Percentiles rank a stretch among this genome's conserved stretches.
phyloP scores from a whole-genome alignment of 2,113 vertebrate genomes.

The Campylomormyrus tamandua region DNA sequence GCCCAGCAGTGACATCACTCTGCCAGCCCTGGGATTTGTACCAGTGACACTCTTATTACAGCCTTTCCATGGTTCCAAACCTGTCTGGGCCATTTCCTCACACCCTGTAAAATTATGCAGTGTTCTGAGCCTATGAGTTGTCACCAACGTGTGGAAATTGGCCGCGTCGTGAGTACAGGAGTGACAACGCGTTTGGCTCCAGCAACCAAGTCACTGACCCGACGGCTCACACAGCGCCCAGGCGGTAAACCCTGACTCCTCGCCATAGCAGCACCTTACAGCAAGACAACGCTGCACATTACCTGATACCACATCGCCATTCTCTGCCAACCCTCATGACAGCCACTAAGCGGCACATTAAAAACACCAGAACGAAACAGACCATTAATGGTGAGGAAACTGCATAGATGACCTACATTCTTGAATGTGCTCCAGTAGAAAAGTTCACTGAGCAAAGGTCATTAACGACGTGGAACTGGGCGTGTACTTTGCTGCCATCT shows the following conservation, averaged over 20 bases:
- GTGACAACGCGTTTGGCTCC: slow-evolving; percentile 92
- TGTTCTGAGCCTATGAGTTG: background rate
- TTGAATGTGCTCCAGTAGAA: background rate
- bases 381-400: background rate
- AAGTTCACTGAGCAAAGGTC: background rate
- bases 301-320: background rate
- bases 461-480: background rate
- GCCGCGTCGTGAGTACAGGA: slow-evolving; percentile 57
- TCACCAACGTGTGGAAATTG: background rate
- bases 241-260: slow-evolving; percentile 62
- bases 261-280: background rate
- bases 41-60: too few species aligned
- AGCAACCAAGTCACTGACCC: slow-evolving; percentile 90
- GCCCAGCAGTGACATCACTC: too few species aligned
- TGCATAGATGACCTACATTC: background rate
- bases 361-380: background rate
- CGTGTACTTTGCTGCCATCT: background rate
- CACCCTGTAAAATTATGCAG: background rate
- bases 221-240: slow-evolving; percentile 79
- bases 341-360: background rate
- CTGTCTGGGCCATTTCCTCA: background rate
- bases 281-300: background rate
- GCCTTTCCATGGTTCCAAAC: background rate
- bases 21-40: too few species aligned
- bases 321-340: background rate